Evolutionary conservation across 2,888 invertebrate genomes (phyloP).

Genomic region (Dermolepida albohirtum): DNA sequence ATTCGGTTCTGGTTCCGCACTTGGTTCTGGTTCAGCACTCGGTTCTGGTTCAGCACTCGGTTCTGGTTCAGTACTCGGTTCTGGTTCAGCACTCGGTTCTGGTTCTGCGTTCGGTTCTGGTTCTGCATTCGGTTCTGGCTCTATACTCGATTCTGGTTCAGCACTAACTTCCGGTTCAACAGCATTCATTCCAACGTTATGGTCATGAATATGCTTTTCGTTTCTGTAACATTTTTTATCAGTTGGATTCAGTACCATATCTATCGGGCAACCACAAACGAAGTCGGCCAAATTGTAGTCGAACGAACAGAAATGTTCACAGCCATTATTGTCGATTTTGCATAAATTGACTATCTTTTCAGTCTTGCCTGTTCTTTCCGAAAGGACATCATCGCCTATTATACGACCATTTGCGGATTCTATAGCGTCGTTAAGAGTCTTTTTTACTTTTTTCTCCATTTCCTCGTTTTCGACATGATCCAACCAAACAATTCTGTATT

Average conservation of each 20-base stretch:
- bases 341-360: constrained; percentile 74
- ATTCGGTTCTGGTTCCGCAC: constrained; percentile 47
- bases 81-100: constrained; percentile 49
- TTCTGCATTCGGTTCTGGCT: constrained; percentile 48
- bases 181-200: constrained; percentile 2
- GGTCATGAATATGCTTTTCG: not conserved
- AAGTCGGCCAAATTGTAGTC: constrained; percentile 73
- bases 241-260: constrained; percentile 67
- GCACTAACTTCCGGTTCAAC: constrained; percentile 51
- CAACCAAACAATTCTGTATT: constrained; percentile 75
- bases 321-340: constrained; percentile 73
- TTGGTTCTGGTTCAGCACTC: constrained; percentile 49
- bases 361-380: constrained; percentile 68
- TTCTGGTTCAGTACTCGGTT: constrained; percentile 47
- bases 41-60: constrained; percentile 53
- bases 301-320: constrained; percentile 76
- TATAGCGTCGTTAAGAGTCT: constrained; percentile 68
- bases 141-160: constrained; percentile 48
- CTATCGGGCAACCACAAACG: constrained; percentile 73
- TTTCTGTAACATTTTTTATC: constrained; percentile 65
- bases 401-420: constrained; percentile 66
- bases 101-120: constrained; percentile 48
- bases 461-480: constrained; percentile 67
- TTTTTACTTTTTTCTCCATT: constrained; percentile 61
- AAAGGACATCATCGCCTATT: constrained; percentile 62